These are phyloP conservation scores for Crematogaster levior DNA, from an alignment of 2,888 invertebrate species.

Conservation along the genomic window DNA sequence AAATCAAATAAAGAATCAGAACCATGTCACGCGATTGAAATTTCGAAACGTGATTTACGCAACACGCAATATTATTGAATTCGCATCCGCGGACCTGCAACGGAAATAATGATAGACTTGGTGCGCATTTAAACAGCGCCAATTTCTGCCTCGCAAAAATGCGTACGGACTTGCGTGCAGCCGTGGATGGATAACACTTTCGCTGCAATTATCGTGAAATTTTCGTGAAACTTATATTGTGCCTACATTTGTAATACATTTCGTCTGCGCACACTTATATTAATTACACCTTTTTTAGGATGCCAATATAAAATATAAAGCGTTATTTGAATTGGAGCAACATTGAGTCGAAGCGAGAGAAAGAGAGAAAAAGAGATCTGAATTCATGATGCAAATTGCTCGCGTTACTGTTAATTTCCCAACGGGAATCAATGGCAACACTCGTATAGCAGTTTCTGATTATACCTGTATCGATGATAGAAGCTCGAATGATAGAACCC, in stretches of 20 bases:
- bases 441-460: slow-evolving; percentile 29
- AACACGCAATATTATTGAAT: slow-evolving; percentile 41
- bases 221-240: slow-evolving; percentile 33
- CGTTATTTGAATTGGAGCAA: background rate
- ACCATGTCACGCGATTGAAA: background rate
- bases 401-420: slow-evolving; percentile 43
- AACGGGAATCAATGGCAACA: slow-evolving; percentile 49
- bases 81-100: background rate
- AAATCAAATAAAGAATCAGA: slow-evolving; percentile 1
- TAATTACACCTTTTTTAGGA: background rate
- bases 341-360: background rate
- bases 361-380: slow-evolving; percentile 34
- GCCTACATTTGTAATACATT: slow-evolving; percentile 5
- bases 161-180: slow-evolving; percentile 7
- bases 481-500: slow-evolving; percentile 13
- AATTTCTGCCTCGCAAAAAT: slow-evolving; percentile 28
- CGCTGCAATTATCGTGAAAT: slow-evolving; percentile 48
- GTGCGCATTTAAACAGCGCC: slow-evolving; percentile 5
- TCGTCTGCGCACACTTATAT: background rate
- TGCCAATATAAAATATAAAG: background rate
- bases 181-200: slow-evolving; percentile 23
- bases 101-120: slow-evolving; percentile 32
- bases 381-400: slow-evolving; percentile 46
- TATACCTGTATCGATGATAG: background rate
- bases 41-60: slow-evolving; percentile 37